Conservation (phyloP, 2,113 vertebrate species). For the Chiloscyllium plagiosum region DNA sequence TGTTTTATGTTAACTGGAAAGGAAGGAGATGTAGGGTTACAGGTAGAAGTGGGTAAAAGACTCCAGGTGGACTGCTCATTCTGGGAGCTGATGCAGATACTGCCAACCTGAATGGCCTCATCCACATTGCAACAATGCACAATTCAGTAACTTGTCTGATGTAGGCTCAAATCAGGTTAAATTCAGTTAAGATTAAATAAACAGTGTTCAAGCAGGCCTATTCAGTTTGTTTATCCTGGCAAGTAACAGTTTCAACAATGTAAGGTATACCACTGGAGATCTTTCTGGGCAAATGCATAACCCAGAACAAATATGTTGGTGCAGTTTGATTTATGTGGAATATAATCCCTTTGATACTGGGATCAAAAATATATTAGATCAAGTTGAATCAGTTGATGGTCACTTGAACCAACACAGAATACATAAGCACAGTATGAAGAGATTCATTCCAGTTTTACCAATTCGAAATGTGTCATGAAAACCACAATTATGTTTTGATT, state of each 20-base stretch:
- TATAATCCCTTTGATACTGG: neutral
- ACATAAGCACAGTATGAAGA: neutral
- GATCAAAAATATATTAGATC: neutral
- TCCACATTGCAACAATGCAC: too few species aligned
- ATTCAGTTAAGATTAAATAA: neutral
- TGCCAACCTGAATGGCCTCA: too few species aligned
- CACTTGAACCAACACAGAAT: neutral
- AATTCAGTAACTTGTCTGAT: neutral
- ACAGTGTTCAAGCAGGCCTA: neutral
- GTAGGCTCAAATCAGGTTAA: neutral
- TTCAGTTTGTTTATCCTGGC: neutral
- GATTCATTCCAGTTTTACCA: neutral
- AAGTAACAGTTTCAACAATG: neutral
- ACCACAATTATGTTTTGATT: neutral
- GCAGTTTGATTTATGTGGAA: neutral
- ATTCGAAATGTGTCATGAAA: neutral
- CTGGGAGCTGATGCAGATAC: too few species aligned
- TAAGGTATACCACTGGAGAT: neutral
- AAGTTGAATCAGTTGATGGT: neutral
- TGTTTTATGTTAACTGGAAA: too few species aligned
- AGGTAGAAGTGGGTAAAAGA: too few species aligned
- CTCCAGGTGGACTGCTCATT: too few species aligned
- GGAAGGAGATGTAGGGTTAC: too few species aligned
- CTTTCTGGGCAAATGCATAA: too few species aligned
- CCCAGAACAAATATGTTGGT: constrained; percentile 6